Evolutionary conservation across 2,888 invertebrate species (phyloP).

Genomic region (Dugesia japonica): DNA sequence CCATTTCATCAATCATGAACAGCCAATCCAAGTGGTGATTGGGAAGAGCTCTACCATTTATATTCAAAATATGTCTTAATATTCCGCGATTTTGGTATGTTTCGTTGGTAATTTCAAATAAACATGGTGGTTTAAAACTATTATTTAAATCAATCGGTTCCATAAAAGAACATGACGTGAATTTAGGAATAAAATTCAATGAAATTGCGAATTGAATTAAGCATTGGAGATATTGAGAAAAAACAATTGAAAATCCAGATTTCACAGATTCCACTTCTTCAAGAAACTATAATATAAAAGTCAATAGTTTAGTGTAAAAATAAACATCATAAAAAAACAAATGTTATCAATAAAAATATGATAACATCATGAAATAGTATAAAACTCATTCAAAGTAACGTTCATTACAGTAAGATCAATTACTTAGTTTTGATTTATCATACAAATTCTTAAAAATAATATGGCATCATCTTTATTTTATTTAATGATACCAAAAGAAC

Average conservation of each 20-base stretch:
- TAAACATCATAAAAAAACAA: no score
- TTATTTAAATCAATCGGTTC: neutral
- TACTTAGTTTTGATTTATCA: no score
- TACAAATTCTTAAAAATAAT: no score
- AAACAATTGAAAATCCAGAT: conserved; percentile 4
- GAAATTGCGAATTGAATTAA: neutral
- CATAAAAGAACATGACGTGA: neutral
- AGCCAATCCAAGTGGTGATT: neutral
- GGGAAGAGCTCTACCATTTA: neutral
- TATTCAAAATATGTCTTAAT: neutral
- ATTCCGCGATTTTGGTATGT: neutral
- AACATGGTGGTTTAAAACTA: neutral
- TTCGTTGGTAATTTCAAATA: neutral
- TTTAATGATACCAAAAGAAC: no score
- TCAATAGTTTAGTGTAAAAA: no score
- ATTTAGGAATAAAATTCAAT: neutral
- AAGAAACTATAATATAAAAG: neutral
- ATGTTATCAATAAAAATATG: no score
- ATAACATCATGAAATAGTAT: no score
- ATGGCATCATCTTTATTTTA: no score
- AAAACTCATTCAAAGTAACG: no score
- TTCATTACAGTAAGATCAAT: no score
- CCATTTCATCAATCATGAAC: neutral
- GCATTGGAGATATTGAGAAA: neutral
- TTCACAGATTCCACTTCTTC: neutral